Conservation (phyloP, 2,888 invertebrate genomes). For the Eupithecia vulgata region DNA sequence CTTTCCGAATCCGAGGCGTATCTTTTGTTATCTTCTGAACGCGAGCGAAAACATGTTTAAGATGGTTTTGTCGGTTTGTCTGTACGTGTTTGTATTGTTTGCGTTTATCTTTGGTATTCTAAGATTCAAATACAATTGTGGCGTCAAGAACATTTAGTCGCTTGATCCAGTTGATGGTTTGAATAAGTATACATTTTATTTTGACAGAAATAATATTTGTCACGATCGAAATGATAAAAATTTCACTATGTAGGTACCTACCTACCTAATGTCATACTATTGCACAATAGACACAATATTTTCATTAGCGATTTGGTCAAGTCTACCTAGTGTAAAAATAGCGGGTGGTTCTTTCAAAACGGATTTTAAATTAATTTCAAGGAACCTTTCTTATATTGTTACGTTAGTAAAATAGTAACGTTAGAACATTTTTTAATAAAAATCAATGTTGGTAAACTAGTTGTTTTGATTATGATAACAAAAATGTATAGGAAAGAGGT, state of each 20-base stretch:
- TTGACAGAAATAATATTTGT: neutral
- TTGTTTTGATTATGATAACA: neutral
- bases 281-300: neutral
- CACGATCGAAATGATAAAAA: neutral
- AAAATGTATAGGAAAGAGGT: conserved; percentile 16
- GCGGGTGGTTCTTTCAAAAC: neutral
- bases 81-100: conserved; percentile 34
- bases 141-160: neutral
- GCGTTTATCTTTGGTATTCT: conserved; percentile 34
- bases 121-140: conserved; percentile 20
- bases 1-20: conserved; percentile 58
- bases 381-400: neutral
- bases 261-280: neutral
- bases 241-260: neutral
- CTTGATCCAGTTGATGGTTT: conserved; percentile 1
- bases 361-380: neutral
- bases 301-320: neutral
- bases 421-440: neutral
- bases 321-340: neutral
- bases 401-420: neutral
- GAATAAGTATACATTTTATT: neutral
- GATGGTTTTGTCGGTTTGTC: conserved; percentile 46
- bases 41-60: conserved; percentile 62
- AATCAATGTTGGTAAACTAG: neutral
- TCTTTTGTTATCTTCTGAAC: conserved; percentile 61